These are phyloP conservation scores for Bostrychus sinensis DNA, from an alignment of 2,113 vertebrate genomes.

Conservation along the genomic window DNA sequence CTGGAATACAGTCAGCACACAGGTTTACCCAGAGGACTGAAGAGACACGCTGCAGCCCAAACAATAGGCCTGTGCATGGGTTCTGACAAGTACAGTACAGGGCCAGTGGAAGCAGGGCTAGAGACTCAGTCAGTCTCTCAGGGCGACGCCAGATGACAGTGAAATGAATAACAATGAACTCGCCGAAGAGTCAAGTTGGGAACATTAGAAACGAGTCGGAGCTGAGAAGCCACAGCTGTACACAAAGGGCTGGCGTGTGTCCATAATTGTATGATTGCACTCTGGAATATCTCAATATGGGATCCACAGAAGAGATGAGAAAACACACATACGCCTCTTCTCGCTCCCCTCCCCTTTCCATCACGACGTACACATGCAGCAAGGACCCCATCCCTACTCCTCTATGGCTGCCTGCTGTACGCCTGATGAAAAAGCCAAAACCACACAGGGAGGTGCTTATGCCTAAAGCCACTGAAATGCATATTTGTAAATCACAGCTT, in stretches of 20 bases:
- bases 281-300: constrained; percentile 63
- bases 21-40: constrained; percentile 57
- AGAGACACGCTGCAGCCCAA: constrained; percentile 39
- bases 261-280: constrained; percentile 36
- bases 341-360: constrained; percentile 45
- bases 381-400: constrained; percentile 70
- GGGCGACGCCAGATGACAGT: constrained; percentile 54
- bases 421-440: constrained; percentile 76
- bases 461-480: constrained; percentile 53
- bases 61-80: constrained; percentile 56
- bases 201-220: constrained; percentile 47
- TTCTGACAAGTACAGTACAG: constrained; percentile 45
- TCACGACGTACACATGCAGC: constrained; percentile 56
- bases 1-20: constrained; percentile 58
- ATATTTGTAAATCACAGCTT: constrained; percentile 63
- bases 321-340: constrained; percentile 36
- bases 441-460: constrained; percentile 33
- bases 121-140: constrained; percentile 55
- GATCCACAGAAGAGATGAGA: constrained; percentile 57
- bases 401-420: constrained; percentile 64
- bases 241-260: constrained; percentile 12
- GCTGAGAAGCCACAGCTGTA: constrained; percentile 18
- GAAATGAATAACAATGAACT: constrained; percentile 76
- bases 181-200: constrained; percentile 58
- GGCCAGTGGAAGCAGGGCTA: constrained; percentile 37